Evolutionary conservation across 2,797 vertebrate species (phyloP).

Genomic region (Muscicapa comitata): DNA sequence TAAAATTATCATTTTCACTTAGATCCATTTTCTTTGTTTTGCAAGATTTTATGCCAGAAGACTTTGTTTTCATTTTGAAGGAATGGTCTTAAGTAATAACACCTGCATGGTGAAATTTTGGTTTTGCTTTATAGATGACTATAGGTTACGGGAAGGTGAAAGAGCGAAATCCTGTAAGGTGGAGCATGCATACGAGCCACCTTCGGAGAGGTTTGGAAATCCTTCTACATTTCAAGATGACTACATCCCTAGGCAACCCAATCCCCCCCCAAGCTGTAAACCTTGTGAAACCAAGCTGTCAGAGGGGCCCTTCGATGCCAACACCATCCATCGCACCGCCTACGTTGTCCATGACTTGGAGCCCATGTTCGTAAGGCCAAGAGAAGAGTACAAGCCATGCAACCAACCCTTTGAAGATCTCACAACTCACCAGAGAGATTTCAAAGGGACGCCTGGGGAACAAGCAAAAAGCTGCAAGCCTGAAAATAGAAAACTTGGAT

Average conservation of each 20-base stretch:
- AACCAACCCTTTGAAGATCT: slow-evolving; percentile 76
- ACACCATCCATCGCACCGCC: slow-evolving; percentile 75
- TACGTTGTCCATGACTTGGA: slow-evolving; percentile 72
- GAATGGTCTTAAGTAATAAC: neutral
- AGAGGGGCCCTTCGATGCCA: slow-evolving; percentile 67
- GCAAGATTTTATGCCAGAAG: neutral
- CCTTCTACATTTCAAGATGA: slow-evolving; percentile 83
- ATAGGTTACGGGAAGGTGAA: slow-evolving; percentile 74
- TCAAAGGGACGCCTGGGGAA: slow-evolving; percentile 72
- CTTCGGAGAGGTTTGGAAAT: slow-evolving; percentile 79
- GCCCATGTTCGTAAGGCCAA: slow-evolving; percentile 51
- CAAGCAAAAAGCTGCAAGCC: slow-evolving; percentile 80
- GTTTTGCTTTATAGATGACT: slow-evolving; percentile 78
- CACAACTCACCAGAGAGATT: slow-evolving; percentile 81
- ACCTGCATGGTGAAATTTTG: neutral
- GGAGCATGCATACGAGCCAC: slow-evolving; percentile 70
- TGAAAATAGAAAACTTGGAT: slow-evolving; percentile 15
- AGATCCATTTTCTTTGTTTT: neutral
- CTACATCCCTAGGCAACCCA: slow-evolving; percentile 67
- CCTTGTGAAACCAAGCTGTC: slow-evolving; percentile 60
- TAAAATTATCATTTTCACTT: neutral
- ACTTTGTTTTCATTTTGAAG: neutral
- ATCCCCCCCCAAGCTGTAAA: slow-evolving; percentile 73
- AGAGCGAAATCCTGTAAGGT: slow-evolving; percentile 73
- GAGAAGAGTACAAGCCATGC: slow-evolving; percentile 74